phyloP scores from a whole-genome alignment of 2,113 vertebrate species.

The Empidonax traillii region DNA sequence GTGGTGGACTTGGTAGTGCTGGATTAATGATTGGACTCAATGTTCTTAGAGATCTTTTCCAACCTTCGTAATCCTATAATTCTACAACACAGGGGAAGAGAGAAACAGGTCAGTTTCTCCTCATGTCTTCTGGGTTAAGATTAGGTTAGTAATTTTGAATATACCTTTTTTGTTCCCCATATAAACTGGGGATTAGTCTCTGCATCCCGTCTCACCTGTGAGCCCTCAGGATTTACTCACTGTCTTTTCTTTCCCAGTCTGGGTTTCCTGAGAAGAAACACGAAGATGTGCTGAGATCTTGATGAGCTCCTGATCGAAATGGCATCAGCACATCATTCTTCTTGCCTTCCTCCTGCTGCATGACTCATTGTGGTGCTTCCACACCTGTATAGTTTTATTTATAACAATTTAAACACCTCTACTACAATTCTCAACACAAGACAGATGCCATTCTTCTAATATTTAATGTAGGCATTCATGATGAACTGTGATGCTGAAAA shows the following conservation, averaged over 20 bases:
- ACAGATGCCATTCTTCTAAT: neutral
- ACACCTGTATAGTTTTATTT: neutral
- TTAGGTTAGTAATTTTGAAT: neutral
- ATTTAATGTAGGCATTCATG: neutral
- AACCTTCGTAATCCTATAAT: neutral
- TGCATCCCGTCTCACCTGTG: neutral
- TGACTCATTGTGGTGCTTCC: neutral
- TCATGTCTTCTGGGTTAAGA: neutral
- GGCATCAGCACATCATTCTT: neutral
- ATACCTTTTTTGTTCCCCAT: neutral
- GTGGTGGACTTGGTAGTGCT: neutral
- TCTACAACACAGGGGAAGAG: neutral
- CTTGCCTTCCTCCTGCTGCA: rapidly evolving
- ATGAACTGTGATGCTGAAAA: neutral
- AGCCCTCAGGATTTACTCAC: neutral
- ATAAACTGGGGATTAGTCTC: neutral
- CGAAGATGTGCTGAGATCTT: neutral
- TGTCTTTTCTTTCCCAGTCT: neutral
- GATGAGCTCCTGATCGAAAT: neutral
- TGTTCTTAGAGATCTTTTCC: neutral
- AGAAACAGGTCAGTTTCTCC: neutral
- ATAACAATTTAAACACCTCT: neutral
- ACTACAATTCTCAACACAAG: neutral
- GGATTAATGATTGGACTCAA: neutral
- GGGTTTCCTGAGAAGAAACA: neutral